Evolutionary conservation across 2,888 invertebrate genomes (phyloP).

Genomic region (Creontiades dilutus): DNA sequence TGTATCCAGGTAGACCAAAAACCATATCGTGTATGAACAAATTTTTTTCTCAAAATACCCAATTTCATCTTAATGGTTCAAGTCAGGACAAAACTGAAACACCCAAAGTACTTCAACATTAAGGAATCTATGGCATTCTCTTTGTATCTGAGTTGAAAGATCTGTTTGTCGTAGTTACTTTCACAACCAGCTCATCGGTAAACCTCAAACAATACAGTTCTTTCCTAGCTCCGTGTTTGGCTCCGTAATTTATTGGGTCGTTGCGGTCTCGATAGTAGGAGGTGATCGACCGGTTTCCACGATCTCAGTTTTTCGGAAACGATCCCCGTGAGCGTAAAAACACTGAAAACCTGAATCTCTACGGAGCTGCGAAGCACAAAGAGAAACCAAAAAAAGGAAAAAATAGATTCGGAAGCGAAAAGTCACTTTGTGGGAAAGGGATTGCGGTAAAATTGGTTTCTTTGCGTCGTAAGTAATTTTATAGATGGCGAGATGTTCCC

Average conservation of each 20-base stretch:
- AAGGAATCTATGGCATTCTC: too few relatives aligned
- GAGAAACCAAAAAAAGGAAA: background rate
- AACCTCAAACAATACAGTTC: background rate
- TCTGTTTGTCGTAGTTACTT: too few relatives aligned
- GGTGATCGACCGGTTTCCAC: background rate
- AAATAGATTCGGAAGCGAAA: background rate
- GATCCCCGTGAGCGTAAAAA: background rate
- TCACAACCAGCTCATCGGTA: background rate
- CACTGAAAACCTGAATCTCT: background rate
- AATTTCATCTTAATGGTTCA: too few relatives aligned
- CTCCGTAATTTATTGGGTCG: background rate
- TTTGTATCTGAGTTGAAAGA: too few relatives aligned
- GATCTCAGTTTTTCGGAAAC: background rate
- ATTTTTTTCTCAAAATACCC: too few relatives aligned
- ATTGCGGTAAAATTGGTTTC: conserved; percentile 5
- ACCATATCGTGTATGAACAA: too few relatives aligned
- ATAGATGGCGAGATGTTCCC: background rate
- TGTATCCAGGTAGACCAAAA: too few relatives aligned
- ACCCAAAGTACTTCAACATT: too few relatives aligned
- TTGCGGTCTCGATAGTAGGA: background rate
- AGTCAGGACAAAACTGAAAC: too few relatives aligned
- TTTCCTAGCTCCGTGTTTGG: background rate
- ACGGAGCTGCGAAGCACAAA: background rate
- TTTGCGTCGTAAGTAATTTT: background rate
- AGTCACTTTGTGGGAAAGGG: background rate